Conservation (phyloP, 1,140 invertebrate genomes). For the Lutraria rhynchaena region DNA sequence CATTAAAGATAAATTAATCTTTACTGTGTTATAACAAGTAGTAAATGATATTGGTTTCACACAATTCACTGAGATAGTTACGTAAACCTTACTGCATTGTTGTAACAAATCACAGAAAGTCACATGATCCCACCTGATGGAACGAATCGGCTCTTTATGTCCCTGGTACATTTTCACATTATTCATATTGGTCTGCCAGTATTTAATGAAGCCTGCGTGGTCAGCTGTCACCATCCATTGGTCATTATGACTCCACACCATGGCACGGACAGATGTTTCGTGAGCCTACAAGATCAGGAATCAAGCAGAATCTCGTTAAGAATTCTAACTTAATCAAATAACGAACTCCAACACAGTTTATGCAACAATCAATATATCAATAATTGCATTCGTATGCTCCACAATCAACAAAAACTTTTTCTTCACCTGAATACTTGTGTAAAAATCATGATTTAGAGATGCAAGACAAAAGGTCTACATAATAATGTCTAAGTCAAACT, state of each 20-base stretch:
- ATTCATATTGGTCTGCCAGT: slow-evolving; percentile 99
- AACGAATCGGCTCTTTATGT: slow-evolving; percentile 99
- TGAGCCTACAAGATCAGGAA: slow-evolving; percentile 89
- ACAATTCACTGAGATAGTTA: slow-evolving; percentile 45
- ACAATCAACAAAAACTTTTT: not conserved
- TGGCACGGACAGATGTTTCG: slow-evolving; percentile 97
- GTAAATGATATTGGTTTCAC: not conserved
- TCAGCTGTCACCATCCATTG: slow-evolving; percentile 99
- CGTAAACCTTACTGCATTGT: slow-evolving; percentile 50
- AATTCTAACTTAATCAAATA: no score
- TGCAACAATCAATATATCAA: no score
- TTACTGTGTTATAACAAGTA: no score
- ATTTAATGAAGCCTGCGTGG: slow-evolving; percentile 99
- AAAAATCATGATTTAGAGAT: no score
- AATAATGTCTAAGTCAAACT: no score
- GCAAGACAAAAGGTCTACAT: no score
- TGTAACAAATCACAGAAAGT: slow-evolving; percentile 9
- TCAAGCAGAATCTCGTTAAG: no score
- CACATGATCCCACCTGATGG: slow-evolving; percentile 90
- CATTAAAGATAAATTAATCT: no score
- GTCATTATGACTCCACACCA: slow-evolving; percentile 99
- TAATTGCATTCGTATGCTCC: not conserved
- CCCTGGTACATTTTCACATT: slow-evolving; percentile 99
- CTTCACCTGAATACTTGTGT: no score
- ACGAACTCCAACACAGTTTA: no score